Percentiles rank a stretch among this genome's conserved stretches.
phyloP scores from a whole-genome alignment of 2,797 vertebrate species.

The Dendrocincla tyrannina region DNA sequence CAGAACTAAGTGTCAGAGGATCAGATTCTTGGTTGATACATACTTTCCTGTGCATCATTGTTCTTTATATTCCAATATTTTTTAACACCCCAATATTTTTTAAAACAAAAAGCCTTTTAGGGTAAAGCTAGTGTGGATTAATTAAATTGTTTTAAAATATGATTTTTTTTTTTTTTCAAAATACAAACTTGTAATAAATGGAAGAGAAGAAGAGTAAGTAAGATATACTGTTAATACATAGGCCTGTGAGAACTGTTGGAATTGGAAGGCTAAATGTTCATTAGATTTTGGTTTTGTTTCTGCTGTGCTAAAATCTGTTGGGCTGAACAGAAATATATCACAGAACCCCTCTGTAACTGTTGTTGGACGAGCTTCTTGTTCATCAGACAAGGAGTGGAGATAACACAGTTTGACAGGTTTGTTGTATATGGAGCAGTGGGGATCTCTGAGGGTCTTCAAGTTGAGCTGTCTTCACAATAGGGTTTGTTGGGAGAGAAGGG shows the following conservation, averaged over 20 bases:
- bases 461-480: not conserved
- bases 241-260: not conserved
- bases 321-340: not conserved
- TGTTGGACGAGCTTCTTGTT: not conserved
- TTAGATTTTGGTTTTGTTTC: not conserved
- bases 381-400: not conserved
- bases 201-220: not conserved
- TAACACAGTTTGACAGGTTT: fast-evolving
- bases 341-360: not conserved
- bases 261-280: not conserved
- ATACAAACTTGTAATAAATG: not conserved
- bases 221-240: not conserved
- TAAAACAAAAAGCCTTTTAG: not conserved
- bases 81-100: not conserved
- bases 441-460: not conserved
- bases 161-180: not conserved
- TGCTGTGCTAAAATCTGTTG: not conserved
- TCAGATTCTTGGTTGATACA: not conserved
- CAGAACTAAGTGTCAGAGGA: not conserved
- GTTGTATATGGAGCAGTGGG: not conserved
- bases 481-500: not conserved
- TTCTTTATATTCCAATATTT: not conserved
- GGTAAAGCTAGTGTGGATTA: not conserved
- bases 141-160: not conserved
- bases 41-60: not conserved